Conservation (phyloP, 2,113 vertebrate species). For the Chaetops frenatus region DNA sequence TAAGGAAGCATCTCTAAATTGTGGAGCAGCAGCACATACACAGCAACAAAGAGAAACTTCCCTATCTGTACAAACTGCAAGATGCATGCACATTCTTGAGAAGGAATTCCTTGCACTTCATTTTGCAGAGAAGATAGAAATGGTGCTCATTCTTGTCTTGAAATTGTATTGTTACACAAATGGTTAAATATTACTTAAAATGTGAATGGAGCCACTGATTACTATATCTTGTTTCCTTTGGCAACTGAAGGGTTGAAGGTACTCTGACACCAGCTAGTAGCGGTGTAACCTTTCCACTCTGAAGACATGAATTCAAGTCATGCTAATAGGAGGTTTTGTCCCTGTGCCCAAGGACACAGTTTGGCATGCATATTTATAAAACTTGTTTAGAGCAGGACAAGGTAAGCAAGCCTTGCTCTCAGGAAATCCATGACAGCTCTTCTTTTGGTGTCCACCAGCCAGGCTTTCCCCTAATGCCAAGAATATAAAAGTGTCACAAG, state of each 20-base stretch:
- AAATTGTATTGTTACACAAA: not conserved
- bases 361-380: not conserved
- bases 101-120: not conserved
- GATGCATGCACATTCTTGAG: no score
- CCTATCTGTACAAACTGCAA: not conserved
- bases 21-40: not conserved
- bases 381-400: not conserved
- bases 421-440: not conserved
- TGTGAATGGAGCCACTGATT: not conserved
- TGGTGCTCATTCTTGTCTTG: not conserved
- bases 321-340: not conserved
- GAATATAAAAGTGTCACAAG: not conserved
- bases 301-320: not conserved
- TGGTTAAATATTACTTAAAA: not conserved
- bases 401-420: not conserved
- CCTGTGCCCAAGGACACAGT: not conserved
- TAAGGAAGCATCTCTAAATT: not conserved
- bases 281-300: not conserved
- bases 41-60: not conserved
- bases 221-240: not conserved
- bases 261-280: not conserved
- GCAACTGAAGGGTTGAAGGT: not conserved
- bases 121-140: not conserved
- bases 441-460: not conserved
- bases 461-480: not conserved